These are phyloP conservation scores for Drymodes brunneopygia DNA, from an alignment of 2,113 vertebrate species.

Conservation along the genomic window DNA sequence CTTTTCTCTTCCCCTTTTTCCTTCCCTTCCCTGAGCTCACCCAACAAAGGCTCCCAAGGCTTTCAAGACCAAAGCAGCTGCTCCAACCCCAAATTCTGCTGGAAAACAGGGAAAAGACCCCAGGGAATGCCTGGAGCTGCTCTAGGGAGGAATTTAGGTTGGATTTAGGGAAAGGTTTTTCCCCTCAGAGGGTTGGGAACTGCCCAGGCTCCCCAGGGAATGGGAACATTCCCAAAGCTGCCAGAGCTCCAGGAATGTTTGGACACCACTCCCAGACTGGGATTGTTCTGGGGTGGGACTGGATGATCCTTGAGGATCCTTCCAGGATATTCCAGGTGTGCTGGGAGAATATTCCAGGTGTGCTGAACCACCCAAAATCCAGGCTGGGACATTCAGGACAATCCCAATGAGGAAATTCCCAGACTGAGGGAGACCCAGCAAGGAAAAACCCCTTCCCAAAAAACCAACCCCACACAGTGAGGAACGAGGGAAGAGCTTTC, in stretches of 20 bases:
- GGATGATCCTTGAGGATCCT: background rate
- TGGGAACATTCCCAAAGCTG: background rate
- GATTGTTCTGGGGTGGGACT: background rate
- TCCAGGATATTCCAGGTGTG: background rate
- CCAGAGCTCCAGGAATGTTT: background rate
- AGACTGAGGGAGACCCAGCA: background rate
- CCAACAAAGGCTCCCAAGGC: background rate
- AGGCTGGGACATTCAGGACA: background rate
- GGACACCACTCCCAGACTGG: background rate
- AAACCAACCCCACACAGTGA: background rate
- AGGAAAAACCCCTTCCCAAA: background rate
- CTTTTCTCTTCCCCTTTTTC: too few relatives aligned
- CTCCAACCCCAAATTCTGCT: background rate
- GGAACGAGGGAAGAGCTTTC: background rate
- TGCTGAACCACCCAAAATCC: background rate
- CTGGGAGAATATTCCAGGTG: too few relatives aligned
- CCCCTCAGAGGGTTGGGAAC: background rate
- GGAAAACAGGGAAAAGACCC: background rate
- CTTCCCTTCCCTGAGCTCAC: too few relatives aligned
- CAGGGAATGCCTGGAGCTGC: background rate
- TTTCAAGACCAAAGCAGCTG: background rate
- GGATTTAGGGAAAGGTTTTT: background rate
- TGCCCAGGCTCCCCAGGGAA: background rate
- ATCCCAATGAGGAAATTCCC: rapidly evolving
- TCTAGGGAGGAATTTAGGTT: background rate